phyloP scores from a whole-genome alignment of 2,888 invertebrate species.

The Acutogordius australiensis region DNA sequence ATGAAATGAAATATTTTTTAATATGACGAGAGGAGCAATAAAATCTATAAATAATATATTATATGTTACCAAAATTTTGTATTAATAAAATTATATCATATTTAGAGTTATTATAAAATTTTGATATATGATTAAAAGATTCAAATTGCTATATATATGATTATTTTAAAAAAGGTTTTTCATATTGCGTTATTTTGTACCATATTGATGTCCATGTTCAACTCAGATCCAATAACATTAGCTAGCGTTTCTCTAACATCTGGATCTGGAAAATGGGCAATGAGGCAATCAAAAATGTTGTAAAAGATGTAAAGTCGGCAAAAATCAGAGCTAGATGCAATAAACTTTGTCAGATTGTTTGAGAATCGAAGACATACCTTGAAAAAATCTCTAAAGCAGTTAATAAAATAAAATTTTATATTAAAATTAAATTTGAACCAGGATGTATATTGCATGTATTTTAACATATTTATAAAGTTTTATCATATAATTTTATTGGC shows the following conservation, averaged over 20 bases:
- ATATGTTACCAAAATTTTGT: too few species aligned
- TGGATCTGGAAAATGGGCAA: background rate
- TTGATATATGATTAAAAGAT: too few species aligned
- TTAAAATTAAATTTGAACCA: background rate
- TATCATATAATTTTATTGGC: too few species aligned
- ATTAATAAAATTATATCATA: too few species aligned
- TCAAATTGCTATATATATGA: too few species aligned
- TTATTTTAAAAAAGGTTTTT: too few species aligned
- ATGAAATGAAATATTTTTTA: too few species aligned
- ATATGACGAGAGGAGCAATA: too few species aligned
- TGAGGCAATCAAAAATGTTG: background rate
- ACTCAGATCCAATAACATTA: background rate
- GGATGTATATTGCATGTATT: too few species aligned
- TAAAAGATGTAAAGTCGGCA: background rate
- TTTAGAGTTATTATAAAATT: too few species aligned
- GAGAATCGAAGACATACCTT: background rate
- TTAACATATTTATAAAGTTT: background rate
- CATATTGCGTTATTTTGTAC: background rate
- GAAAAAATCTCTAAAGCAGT: background rate
- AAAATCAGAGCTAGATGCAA: background rate
- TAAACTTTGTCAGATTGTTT: background rate
- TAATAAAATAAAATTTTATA: background rate
- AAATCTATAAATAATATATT: too few species aligned
- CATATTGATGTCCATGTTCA: background rate
- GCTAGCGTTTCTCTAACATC: background rate